Base-by-base conservation (phyloP, 2,113 vertebrate species). In the Hyperoodon ampullatus region DNA sequence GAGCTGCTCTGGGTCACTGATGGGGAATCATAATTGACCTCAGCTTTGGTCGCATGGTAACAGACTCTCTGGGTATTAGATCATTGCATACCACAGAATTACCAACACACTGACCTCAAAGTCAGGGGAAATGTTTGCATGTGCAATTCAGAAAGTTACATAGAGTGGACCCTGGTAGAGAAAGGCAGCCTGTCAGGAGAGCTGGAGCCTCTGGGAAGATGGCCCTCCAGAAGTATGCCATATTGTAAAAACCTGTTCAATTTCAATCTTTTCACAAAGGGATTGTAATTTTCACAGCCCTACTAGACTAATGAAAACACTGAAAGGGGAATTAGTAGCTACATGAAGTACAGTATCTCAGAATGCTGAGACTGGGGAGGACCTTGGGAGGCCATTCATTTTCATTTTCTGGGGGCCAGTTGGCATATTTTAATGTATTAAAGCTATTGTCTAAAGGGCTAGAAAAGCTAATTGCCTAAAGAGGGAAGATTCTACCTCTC, bases 11-110 rank as follows among this genome's bases (percentile, higher is more conserved):
- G 82, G 96, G 94, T 96, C 96, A 93, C 53, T 58, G 96, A 75
- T 44, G 81, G 72, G 84, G 66, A 90, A 60, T 93, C 55, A 68
- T 84, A 66, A 63, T 70, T 94, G 96, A 96, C 97, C 96, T 93
- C 83, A 53, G 90, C 87, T 94, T 97, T 81, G 74, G 94, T 96
- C 0, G 2, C 93, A 88, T 93, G 70, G 92, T 95, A 95, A 98
- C 89, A 88, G 87, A 66, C 60, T 72, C 82, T 86, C 82, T 13
- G 44, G 87, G 58, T 53, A 77, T 95, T 86, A 95, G 82, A 83
- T 94, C 95, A 97, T 15, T 61, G 71, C 84, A 65, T 61, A 89
- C 77, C 28, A 58, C 58, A 65, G 78, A 92, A 60, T 85, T 77
- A 88, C 66, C 88, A 82, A 53, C 75, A 75, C 19, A 19, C 77